Percentiles rank a stretch among this genome's conserved stretches.
Conservation (phyloP, 1,140 invertebrate species). For the Oryzaephilus surinamensis region DNA sequence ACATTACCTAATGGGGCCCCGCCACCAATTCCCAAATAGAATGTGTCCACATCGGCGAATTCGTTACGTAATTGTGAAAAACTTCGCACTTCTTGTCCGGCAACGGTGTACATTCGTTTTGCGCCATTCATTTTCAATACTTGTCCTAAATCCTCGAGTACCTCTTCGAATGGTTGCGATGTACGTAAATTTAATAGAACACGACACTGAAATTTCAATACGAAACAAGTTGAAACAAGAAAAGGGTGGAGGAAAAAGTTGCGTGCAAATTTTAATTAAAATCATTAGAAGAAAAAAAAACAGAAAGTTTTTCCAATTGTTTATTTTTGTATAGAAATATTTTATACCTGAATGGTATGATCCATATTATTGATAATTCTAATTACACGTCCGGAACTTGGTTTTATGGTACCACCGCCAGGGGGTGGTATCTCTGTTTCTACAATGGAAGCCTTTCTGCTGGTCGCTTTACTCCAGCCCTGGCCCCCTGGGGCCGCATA, state of each 20-base stretch:
- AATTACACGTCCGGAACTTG: slow-evolving; percentile 74
- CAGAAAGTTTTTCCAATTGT: no score
- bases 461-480: slow-evolving; percentile 44
- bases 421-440: slow-evolving; percentile 52
- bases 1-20: slow-evolving; percentile 35
- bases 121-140: slow-evolving; percentile 84
- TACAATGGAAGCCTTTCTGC: slow-evolving; percentile 63
- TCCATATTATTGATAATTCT: slow-evolving; percentile 86
- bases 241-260: background rate
- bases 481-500: slow-evolving; percentile 57
- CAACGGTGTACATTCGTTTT: slow-evolving; percentile 80
- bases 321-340: no score
- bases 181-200: slow-evolving; percentile 85
- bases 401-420: slow-evolving; percentile 52
- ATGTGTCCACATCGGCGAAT: slow-evolving; percentile 82
- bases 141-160: slow-evolving; percentile 85
- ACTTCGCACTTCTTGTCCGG: slow-evolving; percentile 83
- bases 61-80: slow-evolving; percentile 86
- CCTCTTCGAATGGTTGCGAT: slow-evolving; percentile 87
- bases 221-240: no score
- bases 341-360: slow-evolving; percentile 81
- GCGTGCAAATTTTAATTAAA: background rate
- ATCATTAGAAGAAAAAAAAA: background rate
- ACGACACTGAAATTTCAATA: slow-evolving; percentile 72
- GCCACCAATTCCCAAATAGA: slow-evolving; percentile 61